Evolutionary conservation across 2,113 vertebrate genomes (phyloP).

Genomic region (Xiphias gladius): DNA sequence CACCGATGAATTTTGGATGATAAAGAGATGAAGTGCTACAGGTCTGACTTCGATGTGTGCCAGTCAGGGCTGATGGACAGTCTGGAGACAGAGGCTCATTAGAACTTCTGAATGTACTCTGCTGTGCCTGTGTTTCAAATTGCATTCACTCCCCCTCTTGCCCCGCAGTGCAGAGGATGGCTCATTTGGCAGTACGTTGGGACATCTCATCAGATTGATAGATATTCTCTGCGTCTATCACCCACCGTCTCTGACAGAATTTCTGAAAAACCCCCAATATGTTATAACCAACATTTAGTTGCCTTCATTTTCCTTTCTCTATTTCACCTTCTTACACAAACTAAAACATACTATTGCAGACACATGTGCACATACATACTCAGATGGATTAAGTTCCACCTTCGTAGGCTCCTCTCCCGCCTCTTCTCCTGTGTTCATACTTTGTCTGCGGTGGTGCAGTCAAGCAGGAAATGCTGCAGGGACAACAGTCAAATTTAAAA

Average conservation of each 20-base stretch:
- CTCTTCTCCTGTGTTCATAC: not conserved
- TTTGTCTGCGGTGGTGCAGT: not conserved
- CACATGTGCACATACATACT: not conserved
- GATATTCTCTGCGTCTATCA: not conserved
- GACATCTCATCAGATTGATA: not conserved
- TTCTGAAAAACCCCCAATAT: not conserved
- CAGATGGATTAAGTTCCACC: not conserved
- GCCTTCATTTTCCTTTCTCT: not conserved
- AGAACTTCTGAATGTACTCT: not conserved
- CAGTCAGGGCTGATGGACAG: conserved; percentile 86
- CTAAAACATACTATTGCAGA: not conserved
- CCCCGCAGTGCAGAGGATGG: not conserved
- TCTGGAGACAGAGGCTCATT: conserved; percentile 60
- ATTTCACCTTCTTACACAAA: not conserved
- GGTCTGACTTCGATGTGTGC: conserved; percentile 84
- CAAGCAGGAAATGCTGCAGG: conserved; percentile 83
- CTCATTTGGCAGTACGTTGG: not conserved
- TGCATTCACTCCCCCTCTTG: not conserved
- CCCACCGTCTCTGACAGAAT: not conserved
- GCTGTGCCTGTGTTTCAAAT: not conserved
- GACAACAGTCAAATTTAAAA: conserved; percentile 6
- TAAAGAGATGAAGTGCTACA: conserved; percentile 85
- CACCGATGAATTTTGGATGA: conserved; percentile 85
- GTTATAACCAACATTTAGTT: not conserved
- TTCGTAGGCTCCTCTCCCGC: not conserved